Conservation (phyloP, 64 coral and sea anemone species). For the Astreopora myriophthalma region DNA sequence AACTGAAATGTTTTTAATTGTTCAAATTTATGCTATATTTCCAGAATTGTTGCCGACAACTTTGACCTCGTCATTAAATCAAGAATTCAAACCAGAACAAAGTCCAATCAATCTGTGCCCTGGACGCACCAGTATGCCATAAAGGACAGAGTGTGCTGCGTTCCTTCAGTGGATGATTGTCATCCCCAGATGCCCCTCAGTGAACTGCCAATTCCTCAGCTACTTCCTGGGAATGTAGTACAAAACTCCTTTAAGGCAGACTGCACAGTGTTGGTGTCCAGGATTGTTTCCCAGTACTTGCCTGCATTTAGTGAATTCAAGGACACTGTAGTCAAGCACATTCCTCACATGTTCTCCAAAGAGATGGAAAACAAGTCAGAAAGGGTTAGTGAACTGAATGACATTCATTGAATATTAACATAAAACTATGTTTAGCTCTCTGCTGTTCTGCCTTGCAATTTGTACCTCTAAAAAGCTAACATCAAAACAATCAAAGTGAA, state of each 20-base stretch:
- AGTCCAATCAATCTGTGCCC: slow-evolving; percentile 6
- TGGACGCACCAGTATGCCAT: slow-evolving; percentile 44
- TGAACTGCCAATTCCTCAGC: background rate
- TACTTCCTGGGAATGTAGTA: background rate
- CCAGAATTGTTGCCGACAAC: slow-evolving; percentile 9
- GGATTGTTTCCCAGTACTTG: background rate
- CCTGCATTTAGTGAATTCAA: background rate
- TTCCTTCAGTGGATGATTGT: background rate
- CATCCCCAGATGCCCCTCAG: background rate
- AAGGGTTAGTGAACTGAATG: slow-evolving; percentile 3
- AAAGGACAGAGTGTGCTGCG: background rate
- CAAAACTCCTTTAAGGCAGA: background rate
- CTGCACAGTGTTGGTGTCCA: background rate
- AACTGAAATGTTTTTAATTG: background rate
- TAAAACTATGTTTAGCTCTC: too few species aligned
- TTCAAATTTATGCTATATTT: too few species aligned
- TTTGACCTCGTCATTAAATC: background rate
- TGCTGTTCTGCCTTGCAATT: too few species aligned
- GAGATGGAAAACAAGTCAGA: slow-evolving; percentile 29
- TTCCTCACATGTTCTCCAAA: slow-evolving; percentile 4
- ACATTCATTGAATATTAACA: too few species aligned
- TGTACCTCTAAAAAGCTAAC: too few species aligned
- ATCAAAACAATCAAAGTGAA: too few species aligned
- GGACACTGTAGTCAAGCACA: background rate
- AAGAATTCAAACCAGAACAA: background rate